Evolutionary conservation across 2,888 invertebrate species (phyloP).

Genomic region (Drosophila infuscata): DNA sequence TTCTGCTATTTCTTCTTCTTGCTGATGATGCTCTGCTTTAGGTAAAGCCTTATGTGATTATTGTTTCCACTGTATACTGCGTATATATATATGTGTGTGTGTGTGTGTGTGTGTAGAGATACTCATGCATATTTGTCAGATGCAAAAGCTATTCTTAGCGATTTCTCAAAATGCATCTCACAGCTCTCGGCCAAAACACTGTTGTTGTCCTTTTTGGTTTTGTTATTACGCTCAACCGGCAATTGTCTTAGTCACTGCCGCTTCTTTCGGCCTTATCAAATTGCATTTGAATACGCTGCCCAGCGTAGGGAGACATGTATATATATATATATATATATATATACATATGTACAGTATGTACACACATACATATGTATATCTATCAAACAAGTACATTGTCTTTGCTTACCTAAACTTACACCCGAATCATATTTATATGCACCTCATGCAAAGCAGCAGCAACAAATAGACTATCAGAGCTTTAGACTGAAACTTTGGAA

Average conservation of each 20-base stretch:
- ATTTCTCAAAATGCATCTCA: conserved; percentile 53
- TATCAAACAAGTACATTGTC: neutral
- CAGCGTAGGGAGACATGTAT: neutral
- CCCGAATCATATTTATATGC: conserved; percentile 18
- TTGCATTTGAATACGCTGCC: conserved; percentile 19
- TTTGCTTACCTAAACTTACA: conserved; percentile 1
- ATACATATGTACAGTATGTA: neutral
- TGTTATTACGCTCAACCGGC: conserved; percentile 48
- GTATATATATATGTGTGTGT: conserved; percentile 6
- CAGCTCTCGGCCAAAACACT: conserved; percentile 35
- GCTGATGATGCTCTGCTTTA: conserved; percentile 13
- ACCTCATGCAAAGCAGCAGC: conserved; percentile 1
- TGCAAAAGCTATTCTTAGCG: conserved; percentile 67
- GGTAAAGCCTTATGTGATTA: conserved; percentile 39
- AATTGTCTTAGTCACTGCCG: conserved; percentile 14
- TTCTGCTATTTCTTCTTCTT: conserved; percentile 13
- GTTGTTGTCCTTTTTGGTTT: conserved; percentile 54
- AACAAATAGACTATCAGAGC: neutral
- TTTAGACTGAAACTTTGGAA: neutral
- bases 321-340: neutral
- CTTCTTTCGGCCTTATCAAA: conserved; percentile 40
- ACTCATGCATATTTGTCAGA: conserved; percentile 52
- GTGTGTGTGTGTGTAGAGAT: conserved; percentile 12
- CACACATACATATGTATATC: neutral
- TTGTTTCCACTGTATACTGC: conserved; percentile 34